These are phyloP conservation scores for Thunnus maccoyii DNA, from an alignment of 2,113 vertebrate genomes.

Conservation along the genomic window DNA sequence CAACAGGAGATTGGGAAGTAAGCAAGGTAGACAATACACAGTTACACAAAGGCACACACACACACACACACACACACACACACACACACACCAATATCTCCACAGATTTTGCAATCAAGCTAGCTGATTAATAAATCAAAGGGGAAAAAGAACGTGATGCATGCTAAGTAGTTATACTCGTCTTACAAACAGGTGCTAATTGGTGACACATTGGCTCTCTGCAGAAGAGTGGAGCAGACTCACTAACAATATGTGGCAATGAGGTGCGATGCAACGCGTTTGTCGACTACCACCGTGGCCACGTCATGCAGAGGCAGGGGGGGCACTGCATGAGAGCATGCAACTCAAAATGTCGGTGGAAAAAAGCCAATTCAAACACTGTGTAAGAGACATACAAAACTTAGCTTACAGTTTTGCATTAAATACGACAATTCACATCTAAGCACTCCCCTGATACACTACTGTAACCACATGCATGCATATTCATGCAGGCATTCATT, in stretches of 20 bases:
- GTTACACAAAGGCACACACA: not conserved
- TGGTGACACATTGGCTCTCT: conserved; percentile 42
- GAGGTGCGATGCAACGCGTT: not conserved
- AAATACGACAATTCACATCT: not conserved
- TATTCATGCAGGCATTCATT: conserved; percentile 42
- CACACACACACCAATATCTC: conserved; percentile 10
- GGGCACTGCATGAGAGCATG: not conserved
- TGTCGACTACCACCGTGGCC: not conserved
- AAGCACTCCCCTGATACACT: not conserved
- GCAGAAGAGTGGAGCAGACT: conserved; percentile 39
- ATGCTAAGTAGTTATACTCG: conserved; percentile 39
- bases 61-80: not conserved
- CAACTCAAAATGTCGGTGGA: too few relatives aligned
- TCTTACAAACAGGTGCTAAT: conserved; percentile 68
- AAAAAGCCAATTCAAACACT: too few relatives aligned
- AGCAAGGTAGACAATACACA: conserved; percentile 8
- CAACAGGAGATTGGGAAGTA: conserved; percentile 3
- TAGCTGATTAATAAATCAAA: conserved; percentile 52
- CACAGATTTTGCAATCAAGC: conserved; percentile 52
- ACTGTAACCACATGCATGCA: conserved; percentile 11
- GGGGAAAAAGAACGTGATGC: not conserved
- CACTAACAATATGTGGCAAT: not conserved
- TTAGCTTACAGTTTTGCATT: not conserved
- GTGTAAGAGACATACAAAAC: not conserved
- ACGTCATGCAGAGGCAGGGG: not conserved